Base-by-base conservation (phyloP, 1,140 invertebrate species). In the Anoplophora glabripennis region DNA sequence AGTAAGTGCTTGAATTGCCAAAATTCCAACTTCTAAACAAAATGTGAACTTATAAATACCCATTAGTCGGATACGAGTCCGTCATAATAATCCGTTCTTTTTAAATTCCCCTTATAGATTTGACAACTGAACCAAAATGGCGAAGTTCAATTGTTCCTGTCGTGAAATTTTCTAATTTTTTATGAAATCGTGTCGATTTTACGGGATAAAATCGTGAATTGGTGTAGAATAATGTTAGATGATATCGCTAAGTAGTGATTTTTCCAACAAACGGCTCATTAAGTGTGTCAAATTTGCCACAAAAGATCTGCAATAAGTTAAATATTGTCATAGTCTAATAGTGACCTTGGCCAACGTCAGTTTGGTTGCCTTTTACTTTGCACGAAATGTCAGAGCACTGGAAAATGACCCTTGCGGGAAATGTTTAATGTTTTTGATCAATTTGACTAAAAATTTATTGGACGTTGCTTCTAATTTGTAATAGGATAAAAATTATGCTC, bases 41-140 rank as follows among this genome's bases (percentile, higher is more conserved):
- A 57, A 10, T 48, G 37, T 38, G 38, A 21, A 10, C 17, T 52
- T 52, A 52, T n/a, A 11, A 38, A 7, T 8, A 53, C 42, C 41
- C 40, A 40, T 59, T 47, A 18, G 36, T n/a, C 7, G 51, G 53
- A 59, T 51, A 58, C 52, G 40, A 34, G 28, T 9, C 5, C 14
- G 15, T 34, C 38, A 65, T 33, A 36, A 7, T 40, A 14, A 8
- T 21, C 51, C 47, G 38, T 44, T 37, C 9, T 47, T 37, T 17
- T 1, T 11, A 55, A 61, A 67, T 61, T 53, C 38, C 12, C 44
- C 53, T 57, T 46, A 46, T 46, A 61, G 64, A 57, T 78, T 79
- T 78, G 76, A 78, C 78, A 75, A 77, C 75, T 75, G 75, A 77
- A 77, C 75, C 78, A 78, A 77, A 75, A 75, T 76, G 75, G 72